Base-by-base conservation (phyloP, 2,888 invertebrate genomes). In the Mellilla xanthometata region DNA sequence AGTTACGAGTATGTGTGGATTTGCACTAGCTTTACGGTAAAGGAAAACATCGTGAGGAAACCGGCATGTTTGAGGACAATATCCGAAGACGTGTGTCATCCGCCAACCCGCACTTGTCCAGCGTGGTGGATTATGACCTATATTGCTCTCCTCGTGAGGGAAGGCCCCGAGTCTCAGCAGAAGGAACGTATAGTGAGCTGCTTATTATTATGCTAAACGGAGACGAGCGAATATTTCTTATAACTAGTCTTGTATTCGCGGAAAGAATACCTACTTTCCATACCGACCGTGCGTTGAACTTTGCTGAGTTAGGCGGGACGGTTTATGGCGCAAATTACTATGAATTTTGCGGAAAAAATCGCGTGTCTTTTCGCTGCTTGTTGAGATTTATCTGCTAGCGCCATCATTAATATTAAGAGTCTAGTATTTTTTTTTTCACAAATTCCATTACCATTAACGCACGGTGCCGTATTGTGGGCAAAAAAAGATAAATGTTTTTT, bases 401-500 rank as follows among this genome's bases (percentile, higher is more conserved):
- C 43, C 46, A 30, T 46, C 39, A 27, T 48, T 44, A 50, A 42
- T 35, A 44, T 40, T 36, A 15, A 44, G 51, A 46, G 32, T 48
- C 45, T 32, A 39, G n/a, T n/a, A n/a, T n/a, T n/a, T n/a, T 52
- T 46, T 52, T 54, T 53, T 33, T 38, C 33, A 31, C 56, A 57
- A 57, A 59, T 30, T 51, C 46, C 52, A 58, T 53, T 61, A 52
- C 60, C 50, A 65, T 60, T 67, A 60, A 53, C 24, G 24, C 24
- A 24, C 7, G n/a, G 24, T n/a, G 24, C 24, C 8, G 4, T 24
- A 24, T 24, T 24, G 8, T n/a, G 2, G 24, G 8, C 15, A 24
- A 24, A 24, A 23, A 23, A 24, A 24, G 24, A 4, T n/a, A 24
- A n/a, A 24, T 24, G 24, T 24, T 24, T 2, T 6, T 19, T 64